Evolutionary conservation across 64 coral and sea anemone species (phyloP).

Genomic region (Stichodactyla mertensii): DNA sequence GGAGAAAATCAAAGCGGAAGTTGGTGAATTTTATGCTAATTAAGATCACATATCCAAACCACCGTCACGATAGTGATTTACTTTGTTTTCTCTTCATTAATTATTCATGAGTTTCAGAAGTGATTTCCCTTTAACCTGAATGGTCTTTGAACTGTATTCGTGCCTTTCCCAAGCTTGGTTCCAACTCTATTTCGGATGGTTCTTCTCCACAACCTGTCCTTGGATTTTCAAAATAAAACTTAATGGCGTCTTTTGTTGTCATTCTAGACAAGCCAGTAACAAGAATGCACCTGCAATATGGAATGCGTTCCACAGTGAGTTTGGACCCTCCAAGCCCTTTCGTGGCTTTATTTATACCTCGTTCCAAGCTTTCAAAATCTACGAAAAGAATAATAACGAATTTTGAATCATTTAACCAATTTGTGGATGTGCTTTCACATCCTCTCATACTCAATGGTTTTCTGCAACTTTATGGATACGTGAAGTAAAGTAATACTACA

Average conservation of each 20-base stretch:
- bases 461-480: too few relatives aligned
- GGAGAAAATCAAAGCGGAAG: too few relatives aligned
- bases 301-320: slow-evolving; percentile 20
- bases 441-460: too few relatives aligned
- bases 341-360: not conserved
- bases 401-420: not conserved
- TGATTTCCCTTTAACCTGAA: not conserved
- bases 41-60: too few relatives aligned
- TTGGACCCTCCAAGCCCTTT: slow-evolving; percentile 21
- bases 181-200: not conserved
- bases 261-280: not conserved
- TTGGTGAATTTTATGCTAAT: too few relatives aligned
- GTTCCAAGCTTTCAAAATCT: not conserved
- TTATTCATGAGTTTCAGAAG: not conserved
- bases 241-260: not conserved
- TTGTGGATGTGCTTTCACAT: not conserved
- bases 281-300: not conserved
- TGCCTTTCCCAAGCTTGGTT: not conserved
- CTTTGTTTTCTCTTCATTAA: not conserved
- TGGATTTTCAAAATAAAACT: not conserved
- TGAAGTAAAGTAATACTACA: too few relatives aligned
- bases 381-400: not conserved
- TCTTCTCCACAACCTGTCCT: not conserved
- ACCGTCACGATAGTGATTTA: too few relatives aligned
- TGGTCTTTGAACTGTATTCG: not conserved